Base-by-base conservation (phyloP, 2,888 invertebrate genomes). In the Teleiodes luculella region DNA sequence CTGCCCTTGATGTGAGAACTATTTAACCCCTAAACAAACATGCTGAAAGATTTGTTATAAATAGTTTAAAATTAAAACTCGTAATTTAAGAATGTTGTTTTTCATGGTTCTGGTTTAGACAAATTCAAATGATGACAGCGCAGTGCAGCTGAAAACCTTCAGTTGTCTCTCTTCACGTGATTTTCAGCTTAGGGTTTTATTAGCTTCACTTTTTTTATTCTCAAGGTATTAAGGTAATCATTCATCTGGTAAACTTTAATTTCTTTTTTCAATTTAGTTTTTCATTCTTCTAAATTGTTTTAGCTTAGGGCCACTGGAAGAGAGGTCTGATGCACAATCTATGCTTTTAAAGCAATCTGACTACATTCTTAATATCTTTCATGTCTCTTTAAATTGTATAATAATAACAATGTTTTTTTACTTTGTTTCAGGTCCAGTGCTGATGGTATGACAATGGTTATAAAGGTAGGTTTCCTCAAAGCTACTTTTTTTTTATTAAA, bases 111-210 rank as follows among this genome's bases (percentile, higher is more conserved):
- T 11, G 16, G 4, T 5, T 18, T 14, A 13, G 11, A 37, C 1
- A 13, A 18, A 10, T 18, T 13, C 8, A 20, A 54, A 76, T 87
- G 88, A 88, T 88, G 88, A 83, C 57, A 86, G 62, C 73, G 88
- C 87, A 88, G 88, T 88, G 88, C 88, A 88, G 71, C 88, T 79
- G 88, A 88, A 78, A 76, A 80, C 79, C 74, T 65, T 75, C 69
- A 65, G 83, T 83, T 79, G 75, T 62, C 79, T 81, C 78, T 72
- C 78, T 74, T 75, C 60, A 13, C 54, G 72, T 75, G 59, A 55
- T 60, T 45, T 53, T 50, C 47, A 80, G 73, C 66, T 2, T 85
- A 85, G 85, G 82, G 73, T 30, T 51, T 50, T n/a, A 16, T 18
- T 47, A 47, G 35, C 30, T 46, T 46, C 39, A 39, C 3, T 14